Percentiles rank a stretch among this genome's conserved stretches.
These are phyloP conservation scores for Phataginus tricuspis DNA, from an alignment of 2,797 vertebrate species.

Conservation along the genomic window DNA sequence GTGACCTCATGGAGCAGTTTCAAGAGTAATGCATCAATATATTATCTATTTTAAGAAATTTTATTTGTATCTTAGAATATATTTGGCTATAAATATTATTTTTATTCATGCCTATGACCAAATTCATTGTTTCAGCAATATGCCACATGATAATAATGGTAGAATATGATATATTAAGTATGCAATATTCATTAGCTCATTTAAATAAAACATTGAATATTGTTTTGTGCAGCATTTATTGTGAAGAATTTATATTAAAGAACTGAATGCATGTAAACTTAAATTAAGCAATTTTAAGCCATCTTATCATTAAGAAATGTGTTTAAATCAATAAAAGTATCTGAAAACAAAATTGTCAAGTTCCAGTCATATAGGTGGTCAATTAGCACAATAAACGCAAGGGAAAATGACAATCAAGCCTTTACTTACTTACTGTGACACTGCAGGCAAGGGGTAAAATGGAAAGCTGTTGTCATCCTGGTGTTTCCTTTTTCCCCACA, in stretches of 20 bases:
- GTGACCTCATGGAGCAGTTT: conserved; percentile 30
- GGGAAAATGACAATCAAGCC: neutral
- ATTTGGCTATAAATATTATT: conserved; percentile 45
- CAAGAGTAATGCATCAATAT: conserved; percentile 43
- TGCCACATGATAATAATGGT: neutral
- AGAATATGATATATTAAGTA: conserved; percentile 32
- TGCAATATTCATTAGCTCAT: neutral
- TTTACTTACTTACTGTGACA: neutral
- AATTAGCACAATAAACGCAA: neutral
- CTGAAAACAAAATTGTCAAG: conserved; percentile 16
- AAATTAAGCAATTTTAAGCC: conserved; percentile 34
- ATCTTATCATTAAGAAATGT: neutral
- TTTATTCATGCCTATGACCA: conserved; percentile 16
- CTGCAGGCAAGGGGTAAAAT: neutral
- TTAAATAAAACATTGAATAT: conserved; percentile 45
- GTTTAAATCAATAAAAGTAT: neutral
- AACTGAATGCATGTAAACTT: neutral
- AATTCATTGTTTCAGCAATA: neutral
- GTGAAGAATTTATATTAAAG: conserved; percentile 4
- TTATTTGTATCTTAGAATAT: conserved; percentile 21
- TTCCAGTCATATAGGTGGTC: neutral
- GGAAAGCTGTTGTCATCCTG: neutral
- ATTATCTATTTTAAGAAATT: conserved; percentile 30
- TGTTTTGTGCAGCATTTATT: neutral
- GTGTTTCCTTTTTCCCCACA: neutral